Evolutionary conservation across 1,140 invertebrate species (phyloP).

Genomic region (Daktulosphaira vitifoliae): DNA sequence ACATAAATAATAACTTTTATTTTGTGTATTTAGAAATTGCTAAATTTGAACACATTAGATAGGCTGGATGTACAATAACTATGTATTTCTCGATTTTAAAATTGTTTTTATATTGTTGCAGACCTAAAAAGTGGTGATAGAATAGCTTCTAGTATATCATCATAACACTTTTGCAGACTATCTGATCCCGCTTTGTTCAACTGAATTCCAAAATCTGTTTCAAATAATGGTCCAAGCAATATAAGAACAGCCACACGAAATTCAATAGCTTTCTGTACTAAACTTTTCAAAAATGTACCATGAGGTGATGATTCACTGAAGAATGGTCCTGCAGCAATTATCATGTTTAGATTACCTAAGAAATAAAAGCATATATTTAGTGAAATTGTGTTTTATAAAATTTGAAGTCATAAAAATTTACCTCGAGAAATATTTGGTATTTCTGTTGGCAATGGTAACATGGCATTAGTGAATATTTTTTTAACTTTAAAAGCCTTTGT

Average conservation of each 20-base stretch:
- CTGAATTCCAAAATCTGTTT: not conserved
- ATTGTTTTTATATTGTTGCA: no score
- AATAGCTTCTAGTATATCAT: conserved; percentile 10
- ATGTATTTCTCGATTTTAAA: no score
- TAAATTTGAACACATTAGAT: no score
- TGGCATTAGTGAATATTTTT: not conserved
- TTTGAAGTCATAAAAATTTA: not conserved
- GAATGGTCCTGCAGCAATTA: conserved; percentile 9
- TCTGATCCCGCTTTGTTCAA: conserved; percentile 4
- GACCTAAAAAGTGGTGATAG: conserved; percentile 12
- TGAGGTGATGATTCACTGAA: conserved; percentile 6
- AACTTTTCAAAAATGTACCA: not conserved
- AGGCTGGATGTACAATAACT: no score
- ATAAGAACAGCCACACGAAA: not conserved
- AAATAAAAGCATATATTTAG: no score
- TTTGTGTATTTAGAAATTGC: no score
- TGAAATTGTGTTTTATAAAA: not conserved
- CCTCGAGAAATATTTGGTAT: conserved; percentile 1
- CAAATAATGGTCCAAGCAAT: conserved; percentile 6
- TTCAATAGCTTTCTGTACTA: conserved; percentile 12
- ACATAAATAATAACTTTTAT: no score
- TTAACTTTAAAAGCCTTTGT: conserved; percentile 6
- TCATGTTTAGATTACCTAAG: not conserved
- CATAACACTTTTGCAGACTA: conserved; percentile 9
- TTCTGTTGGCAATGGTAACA: not conserved